Evolutionary conservation across 2,113 vertebrate genomes (phyloP).

Genomic region (Colinus virginianus): DNA sequence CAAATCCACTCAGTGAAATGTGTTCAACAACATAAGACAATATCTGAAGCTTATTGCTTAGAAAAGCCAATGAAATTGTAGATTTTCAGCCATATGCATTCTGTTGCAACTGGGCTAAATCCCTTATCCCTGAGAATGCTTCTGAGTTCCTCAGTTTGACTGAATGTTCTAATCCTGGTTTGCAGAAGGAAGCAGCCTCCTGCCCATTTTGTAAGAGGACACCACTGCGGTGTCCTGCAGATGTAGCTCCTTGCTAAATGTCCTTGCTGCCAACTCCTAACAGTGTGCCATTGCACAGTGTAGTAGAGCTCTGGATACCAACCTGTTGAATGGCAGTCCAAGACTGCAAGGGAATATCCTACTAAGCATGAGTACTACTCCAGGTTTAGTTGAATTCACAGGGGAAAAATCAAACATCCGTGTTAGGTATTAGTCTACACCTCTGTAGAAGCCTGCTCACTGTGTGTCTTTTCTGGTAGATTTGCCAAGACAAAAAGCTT

Average conservation of each 20-base stretch:
- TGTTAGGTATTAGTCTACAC: neutral
- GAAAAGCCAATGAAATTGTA: constrained; percentile 7
- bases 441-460: neutral
- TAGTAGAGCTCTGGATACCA: neutral
- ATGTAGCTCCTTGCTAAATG: neutral
- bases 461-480: rapidly evolving
- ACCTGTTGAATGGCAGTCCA: neutral
- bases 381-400: neutral
- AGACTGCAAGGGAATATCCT: neutral
- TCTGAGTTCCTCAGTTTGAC: neutral
- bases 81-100: neutral
- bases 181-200: neutral
- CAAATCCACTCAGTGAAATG: neutral
- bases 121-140: neutral
- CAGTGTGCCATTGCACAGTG: neutral
- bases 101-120: neutral
- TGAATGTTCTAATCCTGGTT: neutral
- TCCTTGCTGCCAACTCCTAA: neutral
- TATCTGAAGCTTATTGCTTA: constrained; percentile 12
- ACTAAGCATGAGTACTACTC: neutral
- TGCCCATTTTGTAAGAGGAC: neutral
- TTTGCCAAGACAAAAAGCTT: neutral
- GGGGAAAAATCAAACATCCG: neutral
- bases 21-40: neutral
- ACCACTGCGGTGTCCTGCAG: neutral